Evolutionary conservation across 1,140 invertebrate species (phyloP).

Genomic region (Bombus sylvicola): DNA sequence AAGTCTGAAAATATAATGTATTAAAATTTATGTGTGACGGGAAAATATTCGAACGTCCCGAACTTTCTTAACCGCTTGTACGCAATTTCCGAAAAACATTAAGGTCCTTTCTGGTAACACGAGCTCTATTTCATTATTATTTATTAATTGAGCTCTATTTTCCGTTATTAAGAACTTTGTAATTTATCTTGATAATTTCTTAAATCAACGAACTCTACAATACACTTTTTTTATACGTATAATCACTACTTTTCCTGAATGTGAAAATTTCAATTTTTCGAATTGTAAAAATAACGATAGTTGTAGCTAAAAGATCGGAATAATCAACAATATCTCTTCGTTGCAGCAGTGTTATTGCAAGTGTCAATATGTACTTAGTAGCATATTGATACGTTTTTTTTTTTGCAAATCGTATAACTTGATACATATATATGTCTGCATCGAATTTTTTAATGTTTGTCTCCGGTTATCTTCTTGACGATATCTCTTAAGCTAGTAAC

Average conservation of each 20-base stretch:
- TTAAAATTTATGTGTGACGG: background rate
- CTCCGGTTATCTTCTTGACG: background rate
- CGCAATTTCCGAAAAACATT: background rate
- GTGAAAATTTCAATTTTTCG: background rate
- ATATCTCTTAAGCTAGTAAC: background rate
- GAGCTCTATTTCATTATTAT: background rate
- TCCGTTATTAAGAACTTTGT: background rate
- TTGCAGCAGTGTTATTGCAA: background rate
- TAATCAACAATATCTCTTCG: background rate
- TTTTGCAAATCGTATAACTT: background rate
- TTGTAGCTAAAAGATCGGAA: background rate
- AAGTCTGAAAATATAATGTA: background rate
- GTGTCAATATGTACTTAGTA: background rate
- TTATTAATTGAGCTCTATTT: too few relatives aligned
- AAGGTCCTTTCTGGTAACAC: background rate
- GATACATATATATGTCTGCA: background rate
- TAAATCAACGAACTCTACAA: background rate
- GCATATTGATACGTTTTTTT: background rate
- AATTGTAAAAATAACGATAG: background rate
- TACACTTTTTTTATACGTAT: background rate
- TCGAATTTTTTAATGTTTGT: background rate
- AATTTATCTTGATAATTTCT: background rate
- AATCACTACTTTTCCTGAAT: background rate
- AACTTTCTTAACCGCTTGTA: slow-evolving; percentile 6
- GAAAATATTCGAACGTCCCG: slow-evolving; percentile 48